Base-by-base conservation (phyloP, 2,888 invertebrate species). In the Drosophila mercatorum region DNA sequence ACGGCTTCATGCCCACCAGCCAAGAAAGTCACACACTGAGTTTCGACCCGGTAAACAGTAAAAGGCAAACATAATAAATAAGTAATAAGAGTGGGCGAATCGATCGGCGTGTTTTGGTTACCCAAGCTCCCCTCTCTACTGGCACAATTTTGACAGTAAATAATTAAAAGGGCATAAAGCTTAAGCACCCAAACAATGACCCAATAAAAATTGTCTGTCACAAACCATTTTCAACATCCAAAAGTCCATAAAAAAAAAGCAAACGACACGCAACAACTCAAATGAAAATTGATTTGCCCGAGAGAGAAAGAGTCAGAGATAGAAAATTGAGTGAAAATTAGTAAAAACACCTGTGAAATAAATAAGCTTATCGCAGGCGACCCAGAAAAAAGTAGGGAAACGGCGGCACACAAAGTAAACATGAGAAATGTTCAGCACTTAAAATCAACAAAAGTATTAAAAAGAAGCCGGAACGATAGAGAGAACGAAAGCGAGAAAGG, bases 341-440 rank as follows among this genome's bases (percentile, higher is more conserved):
- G 68, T 78, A 59, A 71, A 79, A 78, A 60, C 83, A 84, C 89
- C 89, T 84, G 78, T 86, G 74, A 84, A 83, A 84, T 83, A 88
- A 75, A 71, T 64, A 70, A 63, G 87, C 74, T 83, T 88, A 84
- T 88, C 76, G 74, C 68, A 40, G 64, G 51, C 57, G 80, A 83
- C 78, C 80, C 72, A 80, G 63, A 83, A 75, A 77, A 51, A 51
- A 51, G n/a, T 5, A 41, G 34, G 47, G 59, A 58, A 56, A 36
- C 41, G 22, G 46, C 60, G 41, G 56, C 56, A 57, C 26, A 51
- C 61, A 79, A 72, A 63, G 68, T 63, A 67, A 80, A 68, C 56
- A 71, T 55, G 62, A 71, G 22, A 75, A 80, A 80, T 78, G 71
- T 47, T 65, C 58, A 38, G 26, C 72, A 51, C 55, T 64, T 58